Evolutionary conservation across 1,140 invertebrate genomes (phyloP).

Genomic region (Ectropis grisescens): DNA sequence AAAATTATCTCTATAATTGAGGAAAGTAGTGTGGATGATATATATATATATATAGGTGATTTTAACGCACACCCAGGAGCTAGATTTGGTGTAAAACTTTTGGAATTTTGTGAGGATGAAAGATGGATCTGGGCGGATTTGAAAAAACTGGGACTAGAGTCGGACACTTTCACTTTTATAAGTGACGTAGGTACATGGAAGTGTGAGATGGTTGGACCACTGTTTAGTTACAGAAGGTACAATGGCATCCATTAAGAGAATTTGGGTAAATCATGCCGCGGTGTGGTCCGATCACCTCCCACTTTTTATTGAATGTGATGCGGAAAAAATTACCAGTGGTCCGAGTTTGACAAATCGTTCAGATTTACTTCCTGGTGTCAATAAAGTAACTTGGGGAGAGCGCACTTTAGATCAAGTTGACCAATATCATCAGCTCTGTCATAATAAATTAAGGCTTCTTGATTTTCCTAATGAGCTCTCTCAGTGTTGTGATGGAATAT

Average conservation of each 20-base stretch:
- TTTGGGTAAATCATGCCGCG: conserved; percentile 6
- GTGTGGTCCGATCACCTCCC: conserved; percentile 20
- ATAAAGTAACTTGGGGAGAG: conserved; percentile 9
- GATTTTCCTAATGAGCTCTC: conserved; percentile 5
- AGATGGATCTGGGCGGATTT: neutral
- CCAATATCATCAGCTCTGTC: conserved; percentile 5
- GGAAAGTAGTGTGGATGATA: neutral
- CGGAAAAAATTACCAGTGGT: no score
- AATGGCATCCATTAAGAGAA: neutral
- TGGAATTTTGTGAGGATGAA: neutral
- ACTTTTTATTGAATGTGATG: conserved; percentile 11
- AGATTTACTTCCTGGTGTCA: no score
- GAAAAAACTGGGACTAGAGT: neutral
- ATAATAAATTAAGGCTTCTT: conserved; percentile 3
- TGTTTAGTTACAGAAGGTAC: conserved; percentile 5
- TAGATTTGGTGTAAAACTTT: neutral
- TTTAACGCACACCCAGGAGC: conserved; percentile 2
- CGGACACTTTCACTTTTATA: conserved; percentile 2
- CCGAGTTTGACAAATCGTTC: no score
- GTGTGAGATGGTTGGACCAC: conserved; percentile 8
- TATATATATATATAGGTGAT: conserved; percentile 1
- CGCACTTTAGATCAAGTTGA: conserved; percentile 4
- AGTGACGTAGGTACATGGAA: conserved; percentile 3
- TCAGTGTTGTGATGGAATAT: conserved; percentile 7
- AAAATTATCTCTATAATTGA: neutral